phyloP scores from a whole-genome alignment of 2,113 vertebrate genomes.

The Bolborhynchus lineola region DNA sequence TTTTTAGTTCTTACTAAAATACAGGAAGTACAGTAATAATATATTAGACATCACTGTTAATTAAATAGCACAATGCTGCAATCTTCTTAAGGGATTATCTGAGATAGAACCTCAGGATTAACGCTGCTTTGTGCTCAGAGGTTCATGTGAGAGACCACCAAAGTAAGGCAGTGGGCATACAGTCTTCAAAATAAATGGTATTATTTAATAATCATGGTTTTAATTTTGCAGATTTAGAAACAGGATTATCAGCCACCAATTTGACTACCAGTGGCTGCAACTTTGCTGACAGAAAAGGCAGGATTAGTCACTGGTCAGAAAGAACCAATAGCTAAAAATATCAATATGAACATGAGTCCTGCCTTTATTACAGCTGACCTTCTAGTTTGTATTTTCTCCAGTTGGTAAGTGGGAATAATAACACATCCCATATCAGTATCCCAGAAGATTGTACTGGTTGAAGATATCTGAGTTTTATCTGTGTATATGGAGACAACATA shows the following conservation, averaged over 20 bases:
- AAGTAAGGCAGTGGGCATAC: neutral
- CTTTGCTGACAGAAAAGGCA: neutral
- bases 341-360: neutral
- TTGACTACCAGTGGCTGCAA: neutral
- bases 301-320: neutral
- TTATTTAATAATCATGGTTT: neutral
- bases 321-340: neutral
- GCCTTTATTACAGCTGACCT: neutral
- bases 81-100: conserved; percentile 19
- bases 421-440: neutral
- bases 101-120: neutral
- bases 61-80: conserved; percentile 5
- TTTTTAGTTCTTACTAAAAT: neutral
- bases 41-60: neutral
- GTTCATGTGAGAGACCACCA: neutral
- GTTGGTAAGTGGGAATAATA: neutral
- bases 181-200: neutral
- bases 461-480: neutral
- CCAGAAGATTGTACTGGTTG: neutral
- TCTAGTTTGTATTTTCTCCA: neutral
- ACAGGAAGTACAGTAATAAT: neutral
- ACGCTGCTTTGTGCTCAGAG: neutral
- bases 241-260: neutral
- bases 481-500: neutral
- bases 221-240: neutral